Conservation (phyloP, 2,888 invertebrate species). For the Minunthozetes semirufus region DNA sequence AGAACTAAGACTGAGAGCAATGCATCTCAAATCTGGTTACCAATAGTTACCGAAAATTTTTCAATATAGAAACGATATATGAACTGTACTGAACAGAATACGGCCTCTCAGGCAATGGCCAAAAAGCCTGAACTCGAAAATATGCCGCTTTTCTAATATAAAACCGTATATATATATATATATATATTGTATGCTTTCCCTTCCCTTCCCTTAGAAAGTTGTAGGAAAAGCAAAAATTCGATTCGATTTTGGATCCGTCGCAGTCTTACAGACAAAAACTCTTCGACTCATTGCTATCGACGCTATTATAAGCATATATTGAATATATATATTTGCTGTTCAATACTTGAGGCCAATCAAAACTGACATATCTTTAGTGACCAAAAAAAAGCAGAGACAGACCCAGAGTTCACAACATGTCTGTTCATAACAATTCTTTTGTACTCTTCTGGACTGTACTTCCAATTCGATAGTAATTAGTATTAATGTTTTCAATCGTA, state of each 20-base stretch:
- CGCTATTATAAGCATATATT: too few relatives aligned
- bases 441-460: too few relatives aligned
- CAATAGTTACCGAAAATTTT: background rate
- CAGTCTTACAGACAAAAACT: background rate
- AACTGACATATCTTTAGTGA: too few relatives aligned
- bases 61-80: background rate
- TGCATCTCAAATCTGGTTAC: conserved; percentile 8
- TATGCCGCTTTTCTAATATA: conserved; percentile 5
- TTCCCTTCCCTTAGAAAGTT: background rate
- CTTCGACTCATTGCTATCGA: too few relatives aligned
- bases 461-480: too few relatives aligned
- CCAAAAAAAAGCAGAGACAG: too few relatives aligned
- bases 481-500: too few relatives aligned
- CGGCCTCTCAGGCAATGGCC: background rate
- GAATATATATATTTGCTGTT: too few relatives aligned
- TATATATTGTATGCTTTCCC: background rate
- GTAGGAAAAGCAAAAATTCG: background rate
- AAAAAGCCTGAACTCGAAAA: conserved; percentile 14
- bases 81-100: too few relatives aligned
- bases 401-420: too few relatives aligned
- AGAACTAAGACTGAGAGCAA: conserved; percentile 8
- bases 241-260: background rate
- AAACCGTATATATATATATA: background rate
- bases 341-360: too few relatives aligned
- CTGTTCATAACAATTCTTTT: too few relatives aligned